Evolutionary conservation across 2,888 invertebrate genomes (phyloP), one percentile per base, ranked within the genome.

Genomic region (Harmothoe impar): DNA sequence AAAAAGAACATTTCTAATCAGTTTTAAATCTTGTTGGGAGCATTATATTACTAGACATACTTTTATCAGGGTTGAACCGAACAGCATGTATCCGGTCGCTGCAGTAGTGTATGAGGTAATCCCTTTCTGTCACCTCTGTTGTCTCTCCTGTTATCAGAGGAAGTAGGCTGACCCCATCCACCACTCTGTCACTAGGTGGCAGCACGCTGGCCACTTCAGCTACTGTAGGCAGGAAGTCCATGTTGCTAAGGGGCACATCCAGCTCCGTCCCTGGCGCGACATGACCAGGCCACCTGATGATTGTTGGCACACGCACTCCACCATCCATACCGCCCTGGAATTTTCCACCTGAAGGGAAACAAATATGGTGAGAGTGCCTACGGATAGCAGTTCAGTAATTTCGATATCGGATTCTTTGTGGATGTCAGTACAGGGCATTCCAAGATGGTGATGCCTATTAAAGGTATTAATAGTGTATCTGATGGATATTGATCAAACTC

Each of bases 91-190:
- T 89, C 20, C 92, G 89, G 23, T 91, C 92, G 15, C 94, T 94
- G 93, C 96, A 96, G 91, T 96, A 96, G 92, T 96, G 96, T 84
- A 95, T 95, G 56, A 96, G 90, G 90, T 95, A 94, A 52, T 94
- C 91, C 89, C 95, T 95, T 0, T 94, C 94, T 29, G 94, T 93
- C 31, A 91, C 90, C 5, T n/a, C 81, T 15, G 84, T 90, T 12
- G 84, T 89, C 15, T 92, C 91, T 85, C 92, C 92, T 51, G 91
- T 93, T 25, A 96, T 89, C n/a, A 95, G 91, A 0, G 95, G 94
- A 89, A 95, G 89, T 51, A 96, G 92, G 91, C 94, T 94, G 72
- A 92, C 91, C 1, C 96, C 96, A 92, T 96, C 96, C 10, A 96
- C 93, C 10, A 91, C n/a, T 35, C 93, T 91, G 91, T 94, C 94